Evolutionary conservation across 1,140 invertebrate species (phyloP).

Genomic region (Danaus plexippus): DNA sequence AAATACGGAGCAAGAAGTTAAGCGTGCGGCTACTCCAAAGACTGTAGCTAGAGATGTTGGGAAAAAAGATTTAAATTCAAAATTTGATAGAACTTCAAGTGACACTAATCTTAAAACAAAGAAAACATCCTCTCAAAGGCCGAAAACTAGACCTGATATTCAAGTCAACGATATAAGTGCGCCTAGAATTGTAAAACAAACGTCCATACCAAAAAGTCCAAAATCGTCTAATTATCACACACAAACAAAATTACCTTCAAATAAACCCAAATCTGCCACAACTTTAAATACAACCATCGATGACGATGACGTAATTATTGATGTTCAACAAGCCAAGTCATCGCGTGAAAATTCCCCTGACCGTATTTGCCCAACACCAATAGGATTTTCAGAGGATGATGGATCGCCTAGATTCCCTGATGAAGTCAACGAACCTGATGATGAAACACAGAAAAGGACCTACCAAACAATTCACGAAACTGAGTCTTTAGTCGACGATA

Average conservation of each 20-base stretch:
- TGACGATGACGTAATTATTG: slow-evolving; percentile 73
- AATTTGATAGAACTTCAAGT: slow-evolving; percentile 71
- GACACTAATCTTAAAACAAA: slow-evolving; percentile 71
- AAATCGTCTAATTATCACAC: slow-evolving; percentile 45
- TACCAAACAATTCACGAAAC: slow-evolving; percentile 65
- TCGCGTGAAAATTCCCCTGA: slow-evolving; percentile 80
- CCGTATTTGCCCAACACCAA: slow-evolving; percentile 75
- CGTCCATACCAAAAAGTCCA: slow-evolving; percentile 46
- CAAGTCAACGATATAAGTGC: slow-evolving; percentile 49
- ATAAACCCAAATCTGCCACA: slow-evolving; percentile 62
- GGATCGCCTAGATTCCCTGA: slow-evolving; percentile 79
- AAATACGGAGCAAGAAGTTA: slow-evolving; percentile 31
- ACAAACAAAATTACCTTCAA: slow-evolving; percentile 49
- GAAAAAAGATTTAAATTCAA: slow-evolving; percentile 58
- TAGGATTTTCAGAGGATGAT: slow-evolving; percentile 72
- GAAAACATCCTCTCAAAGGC: slow-evolving; percentile 50
- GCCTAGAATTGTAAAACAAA: slow-evolving; percentile 38
- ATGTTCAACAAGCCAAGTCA: slow-evolving; percentile 79
- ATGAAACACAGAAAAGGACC: slow-evolving; percentile 62
- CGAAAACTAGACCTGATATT: slow-evolving; percentile 67
- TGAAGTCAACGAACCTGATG: slow-evolving; percentile 79
- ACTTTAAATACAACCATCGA: slow-evolving; percentile 56
- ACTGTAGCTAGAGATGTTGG: slow-evolving; percentile 37
- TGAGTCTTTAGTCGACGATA: slow-evolving; percentile 65
- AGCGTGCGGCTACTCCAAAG: slow-evolving; percentile 32